phyloP scores from a whole-genome alignment of 2,888 invertebrate species.

The Helleia helle region DNA sequence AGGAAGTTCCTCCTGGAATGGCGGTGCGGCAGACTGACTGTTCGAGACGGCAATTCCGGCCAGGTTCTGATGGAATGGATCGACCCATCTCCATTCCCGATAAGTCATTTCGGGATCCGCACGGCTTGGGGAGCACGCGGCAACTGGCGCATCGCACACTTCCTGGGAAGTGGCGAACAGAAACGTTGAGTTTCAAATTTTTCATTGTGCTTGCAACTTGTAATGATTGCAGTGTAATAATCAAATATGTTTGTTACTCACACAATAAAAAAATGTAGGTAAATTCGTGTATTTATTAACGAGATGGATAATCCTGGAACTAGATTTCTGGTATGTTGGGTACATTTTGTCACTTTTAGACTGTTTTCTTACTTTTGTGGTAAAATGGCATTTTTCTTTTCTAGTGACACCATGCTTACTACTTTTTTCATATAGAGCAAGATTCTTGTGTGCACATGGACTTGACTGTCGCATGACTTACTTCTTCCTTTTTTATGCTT shows the following conservation, averaged over 20 bases:
- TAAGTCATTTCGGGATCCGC: conserved; percentile 76
- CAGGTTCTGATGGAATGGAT: conserved; percentile 74
- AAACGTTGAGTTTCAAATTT: conserved; percentile 51
- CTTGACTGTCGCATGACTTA: too few relatives aligned
- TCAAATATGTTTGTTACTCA: conserved; percentile 1
- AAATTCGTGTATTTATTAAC: conserved; percentile 12
- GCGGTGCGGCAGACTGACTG: conserved; percentile 67
- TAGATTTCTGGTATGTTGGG: conserved; percentile 59
- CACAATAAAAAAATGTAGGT: conserved; percentile 5
- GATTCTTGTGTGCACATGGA: too few relatives aligned
- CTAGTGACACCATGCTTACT: too few relatives aligned
- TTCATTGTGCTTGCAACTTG: conserved; percentile 9
- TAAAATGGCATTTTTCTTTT: too few relatives aligned
- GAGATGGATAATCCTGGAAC: conserved; percentile 27
- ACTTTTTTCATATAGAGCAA: too few relatives aligned
- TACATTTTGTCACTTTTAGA: conserved; percentile 51
- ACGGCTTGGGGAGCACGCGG: conserved; percentile 79
- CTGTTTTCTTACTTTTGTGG: too few relatives aligned
- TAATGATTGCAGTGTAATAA: conserved; percentile 11
- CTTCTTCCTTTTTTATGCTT: too few relatives aligned
- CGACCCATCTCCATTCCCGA: conserved; percentile 73
- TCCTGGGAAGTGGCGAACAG: conserved; percentile 33
- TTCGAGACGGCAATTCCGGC: conserved; percentile 62
- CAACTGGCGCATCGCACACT: conserved; percentile 73
- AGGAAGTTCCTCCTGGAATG: conserved; percentile 73